A percentile compares a stretch with the other conserved stretches of the same genome.
phyloP scores from a whole-genome alignment of 2,888 invertebrate species.

The Ctena decussata region DNA sequence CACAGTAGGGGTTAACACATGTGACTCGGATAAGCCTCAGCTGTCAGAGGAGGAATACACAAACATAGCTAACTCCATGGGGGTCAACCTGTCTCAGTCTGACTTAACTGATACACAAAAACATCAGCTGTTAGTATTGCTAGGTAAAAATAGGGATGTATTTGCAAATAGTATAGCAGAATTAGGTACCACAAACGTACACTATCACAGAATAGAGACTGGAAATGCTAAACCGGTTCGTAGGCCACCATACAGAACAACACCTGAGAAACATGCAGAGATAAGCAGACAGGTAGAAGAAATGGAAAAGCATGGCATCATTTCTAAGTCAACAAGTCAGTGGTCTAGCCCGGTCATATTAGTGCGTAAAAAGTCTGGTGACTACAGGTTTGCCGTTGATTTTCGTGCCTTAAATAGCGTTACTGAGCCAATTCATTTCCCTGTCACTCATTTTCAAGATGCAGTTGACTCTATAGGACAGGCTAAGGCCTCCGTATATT shows the following conservation, averaged over 20 bases:
- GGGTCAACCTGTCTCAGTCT: conserved; percentile 25
- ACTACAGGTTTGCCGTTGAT: conserved; percentile 61
- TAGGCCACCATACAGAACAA: conserved; percentile 36
- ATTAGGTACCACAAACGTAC: conserved; percentile 52
- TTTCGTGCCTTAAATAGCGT: conserved; percentile 51
- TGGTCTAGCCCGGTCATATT: conserved; percentile 60
- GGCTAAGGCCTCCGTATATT: conserved; percentile 30
- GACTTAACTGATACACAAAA: conserved; percentile 36
- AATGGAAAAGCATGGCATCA: conserved; percentile 50
- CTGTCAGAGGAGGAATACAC: conserved; percentile 16
- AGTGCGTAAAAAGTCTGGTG: conserved; percentile 50
- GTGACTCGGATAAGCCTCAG: not conserved
- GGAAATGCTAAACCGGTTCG: conserved; percentile 43
- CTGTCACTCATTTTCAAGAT: conserved; percentile 54
- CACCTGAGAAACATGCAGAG: conserved; percentile 38
- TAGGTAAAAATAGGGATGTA: conserved; percentile 52
- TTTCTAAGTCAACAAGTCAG: conserved; percentile 45
- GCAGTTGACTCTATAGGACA: conserved; percentile 50
- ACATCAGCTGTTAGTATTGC: conserved; percentile 13
- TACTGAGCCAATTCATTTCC: conserved; percentile 49
- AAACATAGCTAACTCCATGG: conserved; percentile 29
- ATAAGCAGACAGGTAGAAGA: conserved; percentile 56
- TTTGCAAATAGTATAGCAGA: conserved; percentile 50
- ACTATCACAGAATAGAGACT: conserved; percentile 58
- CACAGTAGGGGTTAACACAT: not conserved